Evolutionary conservation across 2,888 invertebrate genomes (phyloP).

Genomic region (Anagyrus pseudococci): DNA sequence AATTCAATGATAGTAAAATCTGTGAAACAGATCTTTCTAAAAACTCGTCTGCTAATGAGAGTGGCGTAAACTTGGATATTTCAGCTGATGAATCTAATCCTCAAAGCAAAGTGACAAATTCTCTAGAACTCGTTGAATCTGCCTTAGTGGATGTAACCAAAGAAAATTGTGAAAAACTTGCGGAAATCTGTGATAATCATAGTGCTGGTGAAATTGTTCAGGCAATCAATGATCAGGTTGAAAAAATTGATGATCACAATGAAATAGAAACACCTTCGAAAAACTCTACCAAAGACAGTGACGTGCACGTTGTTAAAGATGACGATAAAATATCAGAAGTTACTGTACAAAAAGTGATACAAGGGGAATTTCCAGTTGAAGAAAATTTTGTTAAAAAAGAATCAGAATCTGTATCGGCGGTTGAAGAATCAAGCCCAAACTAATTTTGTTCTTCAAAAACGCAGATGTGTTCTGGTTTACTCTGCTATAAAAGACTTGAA

Average conservation of each 20-base stretch:
- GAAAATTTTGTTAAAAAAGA: slow-evolving; percentile 6
- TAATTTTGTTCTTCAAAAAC: slow-evolving; percentile 15
- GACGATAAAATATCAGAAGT: slow-evolving; percentile 11
- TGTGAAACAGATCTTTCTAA: slow-evolving; percentile 5
- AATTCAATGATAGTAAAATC: slow-evolving; percentile 10
- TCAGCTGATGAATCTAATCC: neutral
- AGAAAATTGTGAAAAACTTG: slow-evolving; percentile 28
- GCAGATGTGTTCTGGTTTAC: slow-evolving; percentile 18
- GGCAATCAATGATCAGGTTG: neutral
- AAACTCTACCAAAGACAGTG: slow-evolving; percentile 29
- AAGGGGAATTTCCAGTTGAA: neutral
- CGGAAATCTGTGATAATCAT: slow-evolving; percentile 31
- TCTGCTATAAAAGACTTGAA: slow-evolving; percentile 31
- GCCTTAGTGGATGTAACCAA: slow-evolving; percentile 24
- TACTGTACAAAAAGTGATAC: neutral
- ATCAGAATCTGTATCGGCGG: slow-evolving; percentile 5
- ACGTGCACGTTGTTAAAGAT: slow-evolving; percentile 5
- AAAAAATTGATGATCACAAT: slow-evolving; percentile 12
- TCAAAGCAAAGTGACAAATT: slow-evolving; percentile 5
- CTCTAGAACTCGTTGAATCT: slow-evolving; percentile 8
- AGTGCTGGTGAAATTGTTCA: slow-evolving; percentile 21
- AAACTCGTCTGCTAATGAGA: slow-evolving; percentile 11
- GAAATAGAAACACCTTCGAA: slow-evolving; percentile 12
- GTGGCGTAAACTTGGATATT: slow-evolving; percentile 9
- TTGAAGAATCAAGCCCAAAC: slow-evolving; percentile 13